Conservation (phyloP, 2,113 vertebrate species). For the Tragelaphus buxtoni region DNA sequence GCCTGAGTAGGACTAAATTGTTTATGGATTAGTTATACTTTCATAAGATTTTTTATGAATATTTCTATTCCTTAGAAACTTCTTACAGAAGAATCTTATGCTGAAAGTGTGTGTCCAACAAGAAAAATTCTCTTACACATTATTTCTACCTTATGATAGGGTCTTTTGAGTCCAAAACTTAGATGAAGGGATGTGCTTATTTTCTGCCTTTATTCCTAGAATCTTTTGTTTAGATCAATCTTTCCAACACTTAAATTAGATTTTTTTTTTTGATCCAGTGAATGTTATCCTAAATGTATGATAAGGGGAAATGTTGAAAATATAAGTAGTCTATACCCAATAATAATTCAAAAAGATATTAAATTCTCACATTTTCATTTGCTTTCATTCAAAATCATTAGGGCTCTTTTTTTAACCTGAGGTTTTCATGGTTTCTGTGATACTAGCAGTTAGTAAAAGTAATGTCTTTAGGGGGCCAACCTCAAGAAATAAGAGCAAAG, state of each 20-base stretch:
- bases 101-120: constrained; percentile 20
- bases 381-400: constrained; percentile 26
- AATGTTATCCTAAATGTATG: background rate
- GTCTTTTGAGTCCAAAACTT: constrained; percentile 2
- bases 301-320: constrained; percentile 1
- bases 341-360: background rate
- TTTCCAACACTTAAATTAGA: background rate
- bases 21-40: constrained; percentile 41
- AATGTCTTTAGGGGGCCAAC: background rate
- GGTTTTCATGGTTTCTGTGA: constrained; percentile 37
- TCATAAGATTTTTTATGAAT: constrained; percentile 61
- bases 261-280: background rate
- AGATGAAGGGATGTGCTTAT: background rate
- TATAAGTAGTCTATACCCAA: background rate
- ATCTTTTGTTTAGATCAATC: background rate
- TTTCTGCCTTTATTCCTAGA: constrained; percentile 1
- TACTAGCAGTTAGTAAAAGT: constrained; percentile 16
- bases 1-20: constrained; percentile 25
- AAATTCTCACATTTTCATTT: constrained; percentile 4
- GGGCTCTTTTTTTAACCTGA: background rate
- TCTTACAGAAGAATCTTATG: constrained; percentile 49
- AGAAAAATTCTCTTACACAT: constrained; percentile 43
- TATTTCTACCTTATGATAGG: background rate
- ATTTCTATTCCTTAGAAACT: constrained; percentile 68
- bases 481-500: constrained; percentile 24